Evolutionary conservation across 2,113 vertebrate genomes (phyloP).

Genomic region (Coptodon rendalli): DNA sequence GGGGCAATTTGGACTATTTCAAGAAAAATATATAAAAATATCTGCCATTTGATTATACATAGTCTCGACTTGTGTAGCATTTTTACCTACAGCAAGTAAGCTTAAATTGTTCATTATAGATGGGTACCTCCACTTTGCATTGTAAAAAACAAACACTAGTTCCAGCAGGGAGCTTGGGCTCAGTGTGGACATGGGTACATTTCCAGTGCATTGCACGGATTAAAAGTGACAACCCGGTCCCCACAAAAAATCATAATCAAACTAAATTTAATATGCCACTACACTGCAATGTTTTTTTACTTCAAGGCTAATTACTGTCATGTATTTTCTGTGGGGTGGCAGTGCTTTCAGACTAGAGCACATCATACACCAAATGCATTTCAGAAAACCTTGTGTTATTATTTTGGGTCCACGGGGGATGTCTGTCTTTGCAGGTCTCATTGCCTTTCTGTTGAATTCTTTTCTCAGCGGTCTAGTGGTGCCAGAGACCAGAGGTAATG

Average conservation of each 20-base stretch:
- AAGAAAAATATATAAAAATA: neutral
- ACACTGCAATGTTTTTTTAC: neutral
- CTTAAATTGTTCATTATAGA: neutral
- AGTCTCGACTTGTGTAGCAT: neutral
- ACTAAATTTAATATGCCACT: neutral
- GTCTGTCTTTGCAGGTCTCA: neutral
- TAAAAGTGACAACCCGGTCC: neutral
- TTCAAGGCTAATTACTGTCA: constrained; percentile 1
- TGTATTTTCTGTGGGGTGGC: neutral
- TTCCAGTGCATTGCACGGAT: neutral
- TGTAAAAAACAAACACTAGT: neutral
- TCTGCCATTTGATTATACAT: neutral
- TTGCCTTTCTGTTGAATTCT: neutral
- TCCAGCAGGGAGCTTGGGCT: neutral
- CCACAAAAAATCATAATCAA: neutral
- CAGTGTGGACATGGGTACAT: neutral
- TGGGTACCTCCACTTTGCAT: neutral
- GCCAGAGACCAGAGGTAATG: constrained; percentile 82
- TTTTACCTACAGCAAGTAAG: neutral
- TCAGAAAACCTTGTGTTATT: neutral
- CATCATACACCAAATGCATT: neutral
- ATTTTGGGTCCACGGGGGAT: neutral
- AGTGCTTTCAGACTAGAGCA: neutral
- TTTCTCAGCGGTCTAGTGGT: constrained; percentile 85
- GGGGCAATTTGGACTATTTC: neutral